Evolutionary conservation across 2,113 vertebrate species (phyloP), one percentile per base, ranked within the genome.

Genomic region (Ivindomyrus marchei): DNA sequence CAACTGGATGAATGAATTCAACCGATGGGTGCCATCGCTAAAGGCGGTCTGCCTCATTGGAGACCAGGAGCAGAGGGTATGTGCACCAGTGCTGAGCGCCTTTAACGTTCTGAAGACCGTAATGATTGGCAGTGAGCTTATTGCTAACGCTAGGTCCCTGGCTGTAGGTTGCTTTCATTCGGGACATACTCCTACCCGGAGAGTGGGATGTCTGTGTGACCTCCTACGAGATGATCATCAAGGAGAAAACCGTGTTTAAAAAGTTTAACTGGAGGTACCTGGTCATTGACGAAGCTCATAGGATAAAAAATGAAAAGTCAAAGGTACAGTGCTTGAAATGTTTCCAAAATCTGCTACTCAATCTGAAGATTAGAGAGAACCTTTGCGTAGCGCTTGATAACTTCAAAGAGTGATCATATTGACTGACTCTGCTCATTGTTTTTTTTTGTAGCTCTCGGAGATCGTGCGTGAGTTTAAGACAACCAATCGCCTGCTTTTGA

Each of bases 1-100:
- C 93, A 99, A 99, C 95, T 99, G 98, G 98, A 99, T 99, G 98
- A 98, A 97, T 84, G 98, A 99, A 92, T 99, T 99, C 93, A 99
- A 99, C 94, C 96, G 98, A 96, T 99, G 98, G 98, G 98, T 99
- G 0, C 98, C 98, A 17, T 98, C 98, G 0, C 97, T 99, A 74
- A 95, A 97, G 42, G 98, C 98, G 0, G 97, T 99, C 89, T 99
- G 98, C 91, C 97, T 99, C 92, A 99, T 98, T 0, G 98, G 98
- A 87, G 98, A 98, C 95, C 95, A 98, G 94, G 97, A 99, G 13
- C 95, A 99, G 93, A 95, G 98, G 94, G 98, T 99, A 62, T 3
- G 96, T 92, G 94, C 50, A 49, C 19, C 9, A 39, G 11, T 21
- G 11, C 31, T 36, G n/a, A 53, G 31, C 15, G 0, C 5, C n/a